Percentiles rank a stretch among this genome's conserved stretches.
These are phyloP conservation scores for Ceratina australensis DNA, from an alignment of 1,140 invertebrate species.

Conservation along the genomic window DNA sequence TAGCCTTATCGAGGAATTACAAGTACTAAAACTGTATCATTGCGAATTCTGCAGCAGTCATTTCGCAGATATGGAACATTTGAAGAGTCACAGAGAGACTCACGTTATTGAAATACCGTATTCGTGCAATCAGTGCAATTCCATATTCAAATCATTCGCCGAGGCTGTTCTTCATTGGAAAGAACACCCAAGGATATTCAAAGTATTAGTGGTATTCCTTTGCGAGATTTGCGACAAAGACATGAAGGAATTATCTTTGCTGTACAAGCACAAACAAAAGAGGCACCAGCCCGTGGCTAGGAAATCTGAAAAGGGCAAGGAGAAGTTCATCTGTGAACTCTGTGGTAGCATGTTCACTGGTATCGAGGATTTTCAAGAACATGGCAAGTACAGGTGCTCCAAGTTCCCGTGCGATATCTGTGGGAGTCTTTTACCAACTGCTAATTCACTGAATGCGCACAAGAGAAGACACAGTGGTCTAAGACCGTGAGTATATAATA, in stretches of 20 bases:
- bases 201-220: slow-evolving; percentile 56
- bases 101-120: slow-evolving; percentile 80
- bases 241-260: slow-evolving; percentile 61
- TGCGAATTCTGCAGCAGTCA: slow-evolving; percentile 82
- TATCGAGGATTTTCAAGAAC: slow-evolving; percentile 73
- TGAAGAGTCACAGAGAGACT: slow-evolving; percentile 77
- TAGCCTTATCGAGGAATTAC: slow-evolving; percentile 60
- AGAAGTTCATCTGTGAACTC: slow-evolving; percentile 77
- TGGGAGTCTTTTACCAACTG: slow-evolving; percentile 67
- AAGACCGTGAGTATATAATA: slow-evolving; percentile 77
- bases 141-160: slow-evolving; percentile 77
- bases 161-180: slow-evolving; percentile 80
- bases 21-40: slow-evolving; percentile 75
- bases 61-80: slow-evolving; percentile 77
- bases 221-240: slow-evolving; percentile 67
- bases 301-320: slow-evolving; percentile 60
- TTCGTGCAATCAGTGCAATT: slow-evolving; percentile 80
- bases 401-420: slow-evolving; percentile 67
- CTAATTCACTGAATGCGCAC: slow-evolving; percentile 72
- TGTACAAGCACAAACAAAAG: slow-evolving; percentile 76
- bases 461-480: slow-evolving; percentile 77
- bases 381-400: slow-evolving; percentile 69
- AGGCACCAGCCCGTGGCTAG: slow-evolving; percentile 63
- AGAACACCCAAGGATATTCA: slow-evolving; percentile 73
- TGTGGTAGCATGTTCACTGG: slow-evolving; percentile 74